Percentiles rank a stretch among this genome's conserved stretches.
phyloP scores from a whole-genome alignment of 2,888 invertebrate genomes.

The Acleris emargana region DNA sequence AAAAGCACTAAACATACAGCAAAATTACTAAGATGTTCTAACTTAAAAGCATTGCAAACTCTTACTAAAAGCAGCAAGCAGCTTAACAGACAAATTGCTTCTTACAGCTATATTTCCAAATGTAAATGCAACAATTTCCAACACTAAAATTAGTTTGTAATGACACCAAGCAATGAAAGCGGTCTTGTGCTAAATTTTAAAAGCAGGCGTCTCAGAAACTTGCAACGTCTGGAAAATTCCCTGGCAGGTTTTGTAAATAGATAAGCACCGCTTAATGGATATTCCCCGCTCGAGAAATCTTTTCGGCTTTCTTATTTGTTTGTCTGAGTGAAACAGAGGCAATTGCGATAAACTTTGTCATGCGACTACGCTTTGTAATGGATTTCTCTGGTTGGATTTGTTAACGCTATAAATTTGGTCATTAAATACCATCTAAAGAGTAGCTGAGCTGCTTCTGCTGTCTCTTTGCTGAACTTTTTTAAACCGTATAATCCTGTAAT shows the following conservation, averaged over 20 bases:
- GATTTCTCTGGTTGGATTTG: slow-evolving; percentile 11
- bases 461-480: too few relatives aligned
- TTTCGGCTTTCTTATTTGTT: slow-evolving; percentile 28
- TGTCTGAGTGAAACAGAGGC: slow-evolving; percentile 11
- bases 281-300: slow-evolving; percentile 13
- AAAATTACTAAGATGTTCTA: too few relatives aligned
- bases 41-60: too few relatives aligned
- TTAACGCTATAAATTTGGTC: slow-evolving; percentile 15
- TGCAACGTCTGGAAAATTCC: slow-evolving; percentile 20
- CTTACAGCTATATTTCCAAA: not conserved
- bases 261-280: slow-evolving; percentile 32
- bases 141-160: slow-evolving; percentile 10
- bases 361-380: slow-evolving; percentile 24
- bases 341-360: slow-evolving; percentile 25
- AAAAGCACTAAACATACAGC: too few relatives aligned
- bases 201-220: slow-evolving; percentile 11
- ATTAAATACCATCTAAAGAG: not conserved
- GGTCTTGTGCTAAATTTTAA: slow-evolving; percentile 2
- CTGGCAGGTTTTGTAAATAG: slow-evolving; percentile 14
- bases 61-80: too few relatives aligned
- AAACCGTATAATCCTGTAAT: too few relatives aligned
- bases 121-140: slow-evolving; percentile 7
- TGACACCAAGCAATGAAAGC: slow-evolving; percentile 6
- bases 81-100: too few relatives aligned
- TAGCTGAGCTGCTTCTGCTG: too few relatives aligned